Conservation (phyloP, 2,888 invertebrate genomes). For the Trisateles emortualis region DNA sequence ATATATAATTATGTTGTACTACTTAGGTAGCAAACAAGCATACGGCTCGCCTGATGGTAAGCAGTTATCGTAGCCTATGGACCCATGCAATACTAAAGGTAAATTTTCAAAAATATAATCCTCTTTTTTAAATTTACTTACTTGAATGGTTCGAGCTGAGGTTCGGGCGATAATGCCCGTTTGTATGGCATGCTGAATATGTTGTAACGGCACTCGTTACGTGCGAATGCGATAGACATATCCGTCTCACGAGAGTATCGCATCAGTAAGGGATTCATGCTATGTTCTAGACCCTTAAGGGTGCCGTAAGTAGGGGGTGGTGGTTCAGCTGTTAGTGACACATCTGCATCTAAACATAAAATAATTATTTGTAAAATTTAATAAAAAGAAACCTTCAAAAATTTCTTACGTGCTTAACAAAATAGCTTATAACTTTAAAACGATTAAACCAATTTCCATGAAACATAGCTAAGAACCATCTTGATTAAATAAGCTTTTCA, state of each 20-base stretch:
- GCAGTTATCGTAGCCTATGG: too few relatives aligned
- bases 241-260: slow-evolving; percentile 97
- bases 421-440: too few relatives aligned
- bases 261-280: slow-evolving; percentile 96
- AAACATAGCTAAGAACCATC: too few relatives aligned
- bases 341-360: slow-evolving; percentile 69
- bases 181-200: slow-evolving; percentile 89
- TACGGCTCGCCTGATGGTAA: too few relatives aligned
- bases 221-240: slow-evolving; percentile 92
- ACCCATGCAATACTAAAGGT: too few relatives aligned
- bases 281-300: slow-evolving; percentile 95
- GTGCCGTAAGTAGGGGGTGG: slow-evolving; percentile 92
- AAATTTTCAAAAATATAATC: too few relatives aligned
- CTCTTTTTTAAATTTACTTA: slow-evolving; percentile 45
- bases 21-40: too few relatives aligned
- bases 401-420: background rate
- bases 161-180: slow-evolving; percentile 76
- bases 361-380: background rate
- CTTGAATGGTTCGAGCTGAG: slow-evolving; percentile 91
- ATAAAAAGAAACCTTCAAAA: background rate
- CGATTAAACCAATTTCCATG: too few relatives aligned
- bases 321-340: slow-evolving; percentile 86
- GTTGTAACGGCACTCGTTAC: slow-evolving; percentile 93
- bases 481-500: too few relatives aligned
- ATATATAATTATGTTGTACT: too few relatives aligned